A percentile compares a stretch with the other conserved stretches of the same genome.
Evolutionary conservation across 2,113 vertebrate species (phyloP).

Genomic region (Corythaixoides concolor): DNA sequence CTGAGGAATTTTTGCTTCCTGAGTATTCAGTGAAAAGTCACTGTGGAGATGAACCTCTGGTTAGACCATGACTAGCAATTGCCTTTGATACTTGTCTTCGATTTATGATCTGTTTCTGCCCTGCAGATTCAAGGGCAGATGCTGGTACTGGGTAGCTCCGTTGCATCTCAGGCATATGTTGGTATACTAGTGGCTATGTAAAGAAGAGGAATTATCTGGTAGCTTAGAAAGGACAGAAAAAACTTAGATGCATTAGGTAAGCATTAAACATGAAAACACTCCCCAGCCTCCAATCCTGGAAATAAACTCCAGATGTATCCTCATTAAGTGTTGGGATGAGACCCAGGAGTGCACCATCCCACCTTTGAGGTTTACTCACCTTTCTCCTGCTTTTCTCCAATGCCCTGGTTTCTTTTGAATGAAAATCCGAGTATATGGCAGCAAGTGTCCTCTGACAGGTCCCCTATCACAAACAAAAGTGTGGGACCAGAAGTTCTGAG

Average conservation of each 20-base stretch:
- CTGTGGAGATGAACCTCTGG: neutral
- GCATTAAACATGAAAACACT: neutral
- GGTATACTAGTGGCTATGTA: neutral
- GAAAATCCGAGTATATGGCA: neutral
- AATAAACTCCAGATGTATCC: neutral
- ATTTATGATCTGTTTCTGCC: neutral
- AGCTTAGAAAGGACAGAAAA: neutral
- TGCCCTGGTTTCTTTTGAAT: neutral
- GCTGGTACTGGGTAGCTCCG: neutral
- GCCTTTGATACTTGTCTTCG: neutral
- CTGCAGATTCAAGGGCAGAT: neutral
- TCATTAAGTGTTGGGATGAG: neutral
- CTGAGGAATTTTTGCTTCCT: neutral
- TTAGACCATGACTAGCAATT: neutral
- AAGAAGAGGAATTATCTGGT: neutral
- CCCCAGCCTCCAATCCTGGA: neutral
- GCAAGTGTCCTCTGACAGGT: neutral
- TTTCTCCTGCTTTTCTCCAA: neutral
- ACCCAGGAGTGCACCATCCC: neutral
- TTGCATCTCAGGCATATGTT: neutral
- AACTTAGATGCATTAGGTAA: neutral
- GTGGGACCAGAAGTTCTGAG: neutral
- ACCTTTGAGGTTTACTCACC: neutral
- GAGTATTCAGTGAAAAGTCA: neutral
- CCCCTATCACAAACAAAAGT: neutral